phyloP scores from a whole-genome alignment of 92 coral and sea anemone genomes.

The Siderastrea siderea region DNA sequence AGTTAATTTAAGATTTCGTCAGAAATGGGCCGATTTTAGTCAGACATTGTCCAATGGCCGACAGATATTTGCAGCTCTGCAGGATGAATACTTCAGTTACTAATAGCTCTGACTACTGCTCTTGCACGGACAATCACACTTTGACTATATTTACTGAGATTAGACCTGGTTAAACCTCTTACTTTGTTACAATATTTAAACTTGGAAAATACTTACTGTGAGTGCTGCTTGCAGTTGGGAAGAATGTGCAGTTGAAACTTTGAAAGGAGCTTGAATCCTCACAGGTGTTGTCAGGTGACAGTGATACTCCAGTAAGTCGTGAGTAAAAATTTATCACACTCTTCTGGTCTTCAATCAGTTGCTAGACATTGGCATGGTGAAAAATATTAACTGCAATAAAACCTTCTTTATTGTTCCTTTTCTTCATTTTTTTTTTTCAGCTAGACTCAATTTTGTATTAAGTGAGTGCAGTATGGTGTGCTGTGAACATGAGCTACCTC shows the following conservation, averaged over 20 bases:
- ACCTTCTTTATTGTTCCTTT: not conserved
- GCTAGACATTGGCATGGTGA: constrained; percentile 17
- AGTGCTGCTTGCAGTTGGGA: constrained; percentile 49
- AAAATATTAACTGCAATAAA: not conserved
- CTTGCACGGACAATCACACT: too few species aligned
- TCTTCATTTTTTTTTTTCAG: not conserved
- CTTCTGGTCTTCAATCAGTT: constrained; percentile 61
- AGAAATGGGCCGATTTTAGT: too few species aligned
- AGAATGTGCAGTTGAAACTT: constrained; percentile 78
- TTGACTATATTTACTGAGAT: too few species aligned
- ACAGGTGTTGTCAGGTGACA: constrained; percentile 61
- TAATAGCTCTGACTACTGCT: too few species aligned
- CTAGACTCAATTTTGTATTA: too few species aligned
- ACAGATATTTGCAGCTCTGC: too few species aligned
- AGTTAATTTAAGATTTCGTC: too few species aligned
- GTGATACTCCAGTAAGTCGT: constrained; percentile 82
- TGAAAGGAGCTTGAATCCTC: constrained; percentile 58
- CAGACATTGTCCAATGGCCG: too few species aligned
- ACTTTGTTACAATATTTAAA: too few species aligned
- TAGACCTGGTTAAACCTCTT: not conserved
- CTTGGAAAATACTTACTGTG: constrained; percentile 56
- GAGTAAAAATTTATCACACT: constrained; percentile 79
- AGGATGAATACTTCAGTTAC: too few species aligned
- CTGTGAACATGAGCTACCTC: too few species aligned
- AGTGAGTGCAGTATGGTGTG: too few species aligned